These are phyloP conservation scores for Corticium candelabrum DNA, from an alignment of 37 sponge, comb jelly and placozoan genomes.

Conservation along the genomic window DNA sequence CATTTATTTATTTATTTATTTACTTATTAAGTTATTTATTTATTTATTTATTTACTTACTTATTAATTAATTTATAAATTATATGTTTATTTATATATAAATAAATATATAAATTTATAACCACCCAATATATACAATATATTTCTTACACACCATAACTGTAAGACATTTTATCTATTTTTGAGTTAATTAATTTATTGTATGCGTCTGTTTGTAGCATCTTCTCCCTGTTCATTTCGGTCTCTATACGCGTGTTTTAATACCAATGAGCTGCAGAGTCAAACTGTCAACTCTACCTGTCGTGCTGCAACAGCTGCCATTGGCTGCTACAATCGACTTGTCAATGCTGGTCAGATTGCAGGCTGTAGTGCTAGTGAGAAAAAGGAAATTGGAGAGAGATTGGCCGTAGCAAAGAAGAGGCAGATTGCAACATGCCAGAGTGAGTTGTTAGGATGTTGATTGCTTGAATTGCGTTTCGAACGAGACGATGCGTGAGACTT, in stretches of 20 bases:
- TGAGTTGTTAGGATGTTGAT: too few relatives aligned
- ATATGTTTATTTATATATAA: too few relatives aligned
- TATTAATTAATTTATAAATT: too few relatives aligned
- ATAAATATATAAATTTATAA: too few relatives aligned
- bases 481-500: neutral
- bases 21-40: too few relatives aligned
- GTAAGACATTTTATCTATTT: too few relatives aligned
- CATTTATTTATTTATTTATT: too few relatives aligned
- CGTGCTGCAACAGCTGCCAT: neutral
- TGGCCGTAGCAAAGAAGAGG: neutral
- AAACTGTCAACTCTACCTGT: neutral
- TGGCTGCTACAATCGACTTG: neutral
- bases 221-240: neutral
- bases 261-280: neutral
- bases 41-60: too few relatives aligned
- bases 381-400: neutral
- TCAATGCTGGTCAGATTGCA: neutral
- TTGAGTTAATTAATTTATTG: too few relatives aligned
- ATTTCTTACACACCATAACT: too few relatives aligned
- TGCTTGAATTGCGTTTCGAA: too few relatives aligned
- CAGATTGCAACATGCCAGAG: neutral
- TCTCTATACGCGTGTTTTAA: neutral
- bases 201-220: neutral
- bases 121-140: too few relatives aligned
- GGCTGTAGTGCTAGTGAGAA: neutral